Percentiles rank a stretch among this genome's conserved stretches.
Conservation (phyloP, 2,113 vertebrate genomes). For the Hystrix brachyura region DNA sequence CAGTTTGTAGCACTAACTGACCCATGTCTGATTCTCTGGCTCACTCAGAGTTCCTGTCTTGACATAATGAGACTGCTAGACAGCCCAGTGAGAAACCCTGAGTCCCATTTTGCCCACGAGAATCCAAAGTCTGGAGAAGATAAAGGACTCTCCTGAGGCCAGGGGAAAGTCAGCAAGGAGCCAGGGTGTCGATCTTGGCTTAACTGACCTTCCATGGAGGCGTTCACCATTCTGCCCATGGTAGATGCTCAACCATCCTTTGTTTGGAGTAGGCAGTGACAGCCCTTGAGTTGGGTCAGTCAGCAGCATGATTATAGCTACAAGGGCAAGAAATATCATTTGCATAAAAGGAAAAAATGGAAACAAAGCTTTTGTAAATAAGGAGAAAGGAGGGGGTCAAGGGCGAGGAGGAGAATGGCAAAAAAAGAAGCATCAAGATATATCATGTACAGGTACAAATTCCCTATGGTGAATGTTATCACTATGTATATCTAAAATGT, state of each 20-base stretch:
- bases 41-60: background rate
- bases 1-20: too few relatives aligned
- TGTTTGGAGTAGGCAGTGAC: background rate
- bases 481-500: too few relatives aligned
- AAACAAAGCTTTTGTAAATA: too few relatives aligned
- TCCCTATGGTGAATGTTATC: too few relatives aligned
- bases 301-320: background rate
- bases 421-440: too few relatives aligned
- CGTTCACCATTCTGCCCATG: fast-evolving
- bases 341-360: background rate
- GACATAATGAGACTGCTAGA: background rate
- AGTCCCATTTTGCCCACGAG: background rate
- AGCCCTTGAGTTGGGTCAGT: background rate
- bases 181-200: background rate
- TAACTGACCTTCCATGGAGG: background rate
- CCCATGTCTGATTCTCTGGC: too few relatives aligned
- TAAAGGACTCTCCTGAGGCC: background rate
- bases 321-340: background rate
- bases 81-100: background rate
- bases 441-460: too few relatives aligned
- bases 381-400: too few relatives aligned
- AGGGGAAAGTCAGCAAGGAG: background rate
- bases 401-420: too few relatives aligned
- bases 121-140: background rate
- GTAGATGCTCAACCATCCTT: background rate